Evolutionary conservation across 2,113 vertebrate genomes (phyloP), one percentile per base, ranked within the genome.

Genomic region (Accipiter cooperii): DNA sequence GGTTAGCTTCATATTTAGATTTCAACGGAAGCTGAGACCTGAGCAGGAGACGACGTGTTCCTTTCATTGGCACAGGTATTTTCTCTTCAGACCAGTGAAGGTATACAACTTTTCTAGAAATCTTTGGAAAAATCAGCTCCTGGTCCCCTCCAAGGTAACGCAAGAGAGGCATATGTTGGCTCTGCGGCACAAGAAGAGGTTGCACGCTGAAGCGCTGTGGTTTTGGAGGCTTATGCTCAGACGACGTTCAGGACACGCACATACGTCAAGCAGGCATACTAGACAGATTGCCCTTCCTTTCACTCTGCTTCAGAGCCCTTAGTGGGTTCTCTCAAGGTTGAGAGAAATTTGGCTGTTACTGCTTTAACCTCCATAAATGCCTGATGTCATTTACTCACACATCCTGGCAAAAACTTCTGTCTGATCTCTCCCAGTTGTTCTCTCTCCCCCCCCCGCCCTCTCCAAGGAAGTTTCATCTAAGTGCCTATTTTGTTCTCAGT

Each of bases 341-440:
- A 93, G 79, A 86, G 76, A 93, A 96, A 95, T 64, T 90, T 84
- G 40, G 54, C 89, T 94, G 60, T 87, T 74, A 68, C 34, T 77
- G 21, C 26, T 97, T 93, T 55, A 78, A 70, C 93, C 87, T 90
- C 46, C 42, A 60, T 46, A 88, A 91, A 78, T 46, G 57, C 52
- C 54, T 93, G 89, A 88, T 74, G 51, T 96, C 65, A 63, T 93
- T 96, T 96, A 80, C 55, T 94, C n/a, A 60, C 57, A 89, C 40
- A 44, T 61, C 14, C 46, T 80, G 54, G 82, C 68, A 95, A 91
- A 96, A 96, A 29, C 12, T 63, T 86, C 77, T 63, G 36, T 69
- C 88, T 90, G 86, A 63, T 84, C 80, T 60, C 40, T 91, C 51
- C 20, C 38, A 47, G 33, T 64, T 75, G 40, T 3, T 61, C 36